Percentiles rank a stretch among this genome's conserved stretches.
Evolutionary conservation across 2,797 vertebrate species (phyloP).

Genomic region (Todus mexicanus): DNA sequence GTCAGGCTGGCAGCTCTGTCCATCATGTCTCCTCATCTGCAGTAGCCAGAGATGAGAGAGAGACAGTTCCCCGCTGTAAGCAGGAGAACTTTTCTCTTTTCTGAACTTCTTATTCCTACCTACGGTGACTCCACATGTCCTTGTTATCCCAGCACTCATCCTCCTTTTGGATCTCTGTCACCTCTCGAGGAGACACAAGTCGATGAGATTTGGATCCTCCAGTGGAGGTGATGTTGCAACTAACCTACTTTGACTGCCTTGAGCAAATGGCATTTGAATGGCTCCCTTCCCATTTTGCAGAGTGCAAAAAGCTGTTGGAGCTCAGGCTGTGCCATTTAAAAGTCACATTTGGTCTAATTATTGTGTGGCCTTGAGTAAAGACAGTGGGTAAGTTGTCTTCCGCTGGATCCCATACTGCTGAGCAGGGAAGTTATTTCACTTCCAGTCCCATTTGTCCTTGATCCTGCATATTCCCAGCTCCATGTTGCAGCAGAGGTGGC

Average conservation of each 20-base stretch:
- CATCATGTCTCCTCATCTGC: not conserved
- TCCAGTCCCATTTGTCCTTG: not conserved
- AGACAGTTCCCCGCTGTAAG: not conserved
- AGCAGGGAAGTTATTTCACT: not conserved
- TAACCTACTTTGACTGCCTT: not conserved
- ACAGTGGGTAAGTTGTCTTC: not conserved
- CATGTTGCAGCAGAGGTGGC: not conserved
- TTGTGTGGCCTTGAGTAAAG: not conserved
- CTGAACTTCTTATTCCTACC: not conserved
- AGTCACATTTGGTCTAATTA: not conserved
- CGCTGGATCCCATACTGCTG: not conserved
- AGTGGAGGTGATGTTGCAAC: not conserved
- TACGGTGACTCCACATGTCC: not conserved
- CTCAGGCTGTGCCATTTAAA: not conserved
- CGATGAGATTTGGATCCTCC: not conserved
- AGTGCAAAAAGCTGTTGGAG: not conserved
- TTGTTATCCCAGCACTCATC: not conserved
- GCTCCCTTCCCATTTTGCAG: not conserved
- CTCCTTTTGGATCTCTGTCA: not conserved
- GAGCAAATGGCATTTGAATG: not conserved
- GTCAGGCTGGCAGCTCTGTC: not conserved
- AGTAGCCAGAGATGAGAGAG: not conserved
- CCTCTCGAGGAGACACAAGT: accelerated
- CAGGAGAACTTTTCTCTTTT: not conserved
- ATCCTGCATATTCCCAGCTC: not conserved